A percentile compares a stretch with the other conserved stretches of the same genome.
These are phyloP conservation scores for Epinephelus moara DNA, from an alignment of 2,113 vertebrate genomes.

Conservation along the genomic window DNA sequence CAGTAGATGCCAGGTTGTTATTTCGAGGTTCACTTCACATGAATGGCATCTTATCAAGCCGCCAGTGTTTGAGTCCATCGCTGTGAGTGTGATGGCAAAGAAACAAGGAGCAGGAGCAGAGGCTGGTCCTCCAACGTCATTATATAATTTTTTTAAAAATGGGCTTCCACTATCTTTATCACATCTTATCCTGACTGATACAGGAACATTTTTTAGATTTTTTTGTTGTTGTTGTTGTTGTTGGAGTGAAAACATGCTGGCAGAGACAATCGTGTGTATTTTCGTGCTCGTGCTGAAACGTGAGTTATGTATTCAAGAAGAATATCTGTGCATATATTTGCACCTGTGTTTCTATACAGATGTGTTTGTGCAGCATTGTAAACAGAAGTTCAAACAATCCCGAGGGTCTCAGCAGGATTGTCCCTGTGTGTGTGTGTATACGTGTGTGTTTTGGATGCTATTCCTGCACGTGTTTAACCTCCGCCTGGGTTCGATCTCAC, in stretches of 20 bases:
- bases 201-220: background rate
- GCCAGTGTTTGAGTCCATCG: background rate
- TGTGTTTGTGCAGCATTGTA: conserved; percentile 25
- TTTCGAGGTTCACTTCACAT: conserved; percentile 5
- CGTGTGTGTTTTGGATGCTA: conserved; percentile 25
- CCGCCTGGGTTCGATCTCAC: background rate
- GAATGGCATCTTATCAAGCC: background rate
- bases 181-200: background rate
- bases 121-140: background rate
- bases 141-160: background rate
- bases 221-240: background rate
- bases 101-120: background rate
- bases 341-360: conserved; percentile 28
- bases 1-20: background rate
- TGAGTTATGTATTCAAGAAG: background rate
- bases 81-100: background rate
- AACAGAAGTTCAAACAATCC: conserved; percentile 20
- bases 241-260: background rate
- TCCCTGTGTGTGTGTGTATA: background rate
- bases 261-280: background rate
- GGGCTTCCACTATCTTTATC: too few species aligned
- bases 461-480: conserved; percentile 51
- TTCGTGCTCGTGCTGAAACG: background rate
- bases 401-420: conserved; percentile 16
- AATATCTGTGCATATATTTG: conserved; percentile 8